Base-by-base conservation (phyloP, 1,140 invertebrate species). In the Contarinia nasturtii region DNA sequence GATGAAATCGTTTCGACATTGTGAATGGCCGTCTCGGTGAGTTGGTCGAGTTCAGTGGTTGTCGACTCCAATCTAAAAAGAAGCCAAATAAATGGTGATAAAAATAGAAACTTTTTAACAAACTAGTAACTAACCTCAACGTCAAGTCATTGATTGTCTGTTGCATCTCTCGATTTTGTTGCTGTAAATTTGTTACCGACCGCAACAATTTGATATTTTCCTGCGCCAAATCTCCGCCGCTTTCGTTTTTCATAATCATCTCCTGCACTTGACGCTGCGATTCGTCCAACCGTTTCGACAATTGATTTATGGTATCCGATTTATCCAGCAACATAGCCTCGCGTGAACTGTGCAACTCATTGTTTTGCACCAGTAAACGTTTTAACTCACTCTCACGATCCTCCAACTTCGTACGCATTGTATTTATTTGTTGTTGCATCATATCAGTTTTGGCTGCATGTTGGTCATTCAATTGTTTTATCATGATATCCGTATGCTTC, bases 271-370 rank as follows among this genome's bases (percentile, higher is more conserved):
- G 53, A 33, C 48, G 44, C 45, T 73, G 72, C 0, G 70, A 66
- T 2, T 66, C 60, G 48, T 70, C 65, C n/a, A 74, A 40, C 4
- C 70, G 69, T 10, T 55, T 49, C 10, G 64, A 68, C 0, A 73
- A 48, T 36, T 67, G 58, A 53, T 73, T 72, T 18, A 73, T 72
- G 19, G 64, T 71, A 1, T 59, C 59, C 0, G 69, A 66, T 48
- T 74, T 73, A 22, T 73, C 71, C 45, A 70, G 54, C 8, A 74
- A 45, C 51, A 73, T 61, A 7, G 64, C 59, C 50, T 73, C 70
- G 45, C 71, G 68, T 22, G 66, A 65, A 20, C 60, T 57, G 33
- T 72, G 70, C n/a, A 69, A 51, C 2, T 72, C 65, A 49, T 64
- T 59, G 51, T 70, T 73, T 11, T 68, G 64, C 21, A 63, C 61